These are phyloP conservation scores for Cydia fagiglandana DNA, from an alignment of 1,140 invertebrate genomes.

Conservation along the genomic window DNA sequence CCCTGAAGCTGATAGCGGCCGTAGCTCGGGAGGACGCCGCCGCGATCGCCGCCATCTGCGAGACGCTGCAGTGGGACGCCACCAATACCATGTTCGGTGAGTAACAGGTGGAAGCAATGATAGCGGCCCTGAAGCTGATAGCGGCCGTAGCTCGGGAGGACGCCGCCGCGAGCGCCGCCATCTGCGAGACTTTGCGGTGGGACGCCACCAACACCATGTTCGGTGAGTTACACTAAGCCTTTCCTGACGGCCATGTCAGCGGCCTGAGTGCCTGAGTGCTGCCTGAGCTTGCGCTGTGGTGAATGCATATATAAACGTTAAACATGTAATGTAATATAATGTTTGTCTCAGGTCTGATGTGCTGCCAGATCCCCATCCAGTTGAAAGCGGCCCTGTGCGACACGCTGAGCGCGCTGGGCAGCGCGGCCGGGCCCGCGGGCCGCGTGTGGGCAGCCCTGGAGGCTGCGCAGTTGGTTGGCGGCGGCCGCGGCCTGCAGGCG, in stretches of 20 bases:
- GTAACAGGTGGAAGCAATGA: slow-evolving; percentile 88
- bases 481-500: slow-evolving; percentile 84
- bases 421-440: slow-evolving; percentile 86
- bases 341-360: slow-evolving; percentile 83
- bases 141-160: slow-evolving; percentile 88
- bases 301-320: too few species aligned
- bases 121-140: slow-evolving; percentile 89
- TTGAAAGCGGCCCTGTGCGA: slow-evolving; percentile 91
- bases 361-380: slow-evolving; percentile 90
- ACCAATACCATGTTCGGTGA: too few species aligned
- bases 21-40: too few species aligned
- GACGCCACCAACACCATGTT: slow-evolving; percentile 88
- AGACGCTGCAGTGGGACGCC: too few species aligned
- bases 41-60: too few species aligned
- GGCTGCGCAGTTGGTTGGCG: slow-evolving; percentile 89
- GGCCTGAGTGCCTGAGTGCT: too few species aligned
- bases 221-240: slow-evolving; percentile 50
- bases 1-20: too few species aligned
- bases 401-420: slow-evolving; percentile 88
- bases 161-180: slow-evolving; percentile 86
- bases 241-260: too few species aligned
- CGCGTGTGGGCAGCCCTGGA: slow-evolving; percentile 93
- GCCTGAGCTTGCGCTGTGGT: too few species aligned
- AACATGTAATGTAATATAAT: background rate
- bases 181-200: slow-evolving; percentile 94